Conservation (phyloP, 2,113 vertebrate species). For the Xenopus tropicalis region DNA sequence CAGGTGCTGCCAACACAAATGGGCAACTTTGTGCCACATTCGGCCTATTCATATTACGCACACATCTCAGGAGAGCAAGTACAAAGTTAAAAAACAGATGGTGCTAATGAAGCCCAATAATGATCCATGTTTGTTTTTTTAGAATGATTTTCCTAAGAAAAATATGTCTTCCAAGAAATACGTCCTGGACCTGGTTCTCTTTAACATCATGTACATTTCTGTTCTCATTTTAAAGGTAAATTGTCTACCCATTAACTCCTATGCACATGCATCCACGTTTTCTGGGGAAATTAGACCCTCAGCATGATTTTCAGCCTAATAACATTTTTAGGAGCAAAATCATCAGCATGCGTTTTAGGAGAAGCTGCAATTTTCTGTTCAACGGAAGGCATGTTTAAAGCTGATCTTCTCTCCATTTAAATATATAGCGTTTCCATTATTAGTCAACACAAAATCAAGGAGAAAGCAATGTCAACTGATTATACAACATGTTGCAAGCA, state of each 20-base stretch:
- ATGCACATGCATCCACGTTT: constrained; percentile 9
- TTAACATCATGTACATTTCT: constrained; percentile 58
- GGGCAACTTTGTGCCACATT: no score
- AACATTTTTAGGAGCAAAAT: not conserved
- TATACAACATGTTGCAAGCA: not conserved
- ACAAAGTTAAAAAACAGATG: no score
- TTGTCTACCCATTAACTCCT: not conserved
- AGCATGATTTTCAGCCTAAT: not conserved
- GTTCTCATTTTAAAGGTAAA: constrained; percentile 70
- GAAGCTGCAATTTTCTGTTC: constrained; percentile 1
- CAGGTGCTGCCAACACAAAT: no score
- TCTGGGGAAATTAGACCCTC: not conserved
- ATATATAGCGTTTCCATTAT: not conserved
- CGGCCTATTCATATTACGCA: no score
- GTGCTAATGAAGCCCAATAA: not conserved
- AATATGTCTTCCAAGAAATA: constrained; percentile 53
- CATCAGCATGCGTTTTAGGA: not conserved
- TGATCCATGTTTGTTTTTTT: constrained; percentile 25
- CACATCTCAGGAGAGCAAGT: no score
- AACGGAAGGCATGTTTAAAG: not conserved
- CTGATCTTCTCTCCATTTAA: no score
- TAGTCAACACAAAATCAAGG: not conserved
- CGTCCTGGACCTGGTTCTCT: constrained; percentile 59
- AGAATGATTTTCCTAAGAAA: constrained; percentile 59
- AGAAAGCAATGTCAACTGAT: not conserved